Evolutionary conservation across 1,140 invertebrate species (phyloP).

Genomic region (Kradibia gibbosae): DNA sequence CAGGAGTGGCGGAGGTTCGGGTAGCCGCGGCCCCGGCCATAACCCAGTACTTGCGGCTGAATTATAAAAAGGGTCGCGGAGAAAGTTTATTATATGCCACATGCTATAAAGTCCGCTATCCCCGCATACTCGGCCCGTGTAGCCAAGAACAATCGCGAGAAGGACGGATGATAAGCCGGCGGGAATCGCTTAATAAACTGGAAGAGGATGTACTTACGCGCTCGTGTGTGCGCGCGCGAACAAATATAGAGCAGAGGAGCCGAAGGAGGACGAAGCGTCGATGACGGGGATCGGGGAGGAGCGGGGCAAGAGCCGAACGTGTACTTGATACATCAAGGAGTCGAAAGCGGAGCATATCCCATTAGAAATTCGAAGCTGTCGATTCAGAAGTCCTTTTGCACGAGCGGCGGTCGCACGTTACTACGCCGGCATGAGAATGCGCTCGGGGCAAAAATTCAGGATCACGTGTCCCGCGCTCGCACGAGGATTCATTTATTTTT

Average conservation of each 20-base stretch:
- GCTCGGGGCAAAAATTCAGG: background rate
- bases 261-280: background rate
- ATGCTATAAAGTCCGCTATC: background rate
- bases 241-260: background rate
- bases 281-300: background rate
- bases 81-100: constrained; percentile 38
- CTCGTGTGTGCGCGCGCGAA: background rate
- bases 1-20: background rate
- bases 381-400: background rate
- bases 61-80: constrained; percentile 10
- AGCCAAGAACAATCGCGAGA: constrained; percentile 42
- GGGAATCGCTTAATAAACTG: constrained; percentile 37
- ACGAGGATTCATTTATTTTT: background rate
- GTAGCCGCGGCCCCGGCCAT: background rate
- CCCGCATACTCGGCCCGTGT: background rate
- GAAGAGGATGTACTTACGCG: background rate
- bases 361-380: constrained; percentile 51
- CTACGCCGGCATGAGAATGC: background rate
- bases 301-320: background rate
- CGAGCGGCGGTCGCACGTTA: background rate
- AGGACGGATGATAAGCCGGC: constrained; percentile 31
- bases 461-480: background rate
- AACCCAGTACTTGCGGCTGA: background rate
- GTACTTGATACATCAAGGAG: background rate
- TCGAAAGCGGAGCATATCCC: constrained; percentile 24